Conservation (phyloP, 2,797 vertebrate genomes). For the Chelonia mydas region DNA sequence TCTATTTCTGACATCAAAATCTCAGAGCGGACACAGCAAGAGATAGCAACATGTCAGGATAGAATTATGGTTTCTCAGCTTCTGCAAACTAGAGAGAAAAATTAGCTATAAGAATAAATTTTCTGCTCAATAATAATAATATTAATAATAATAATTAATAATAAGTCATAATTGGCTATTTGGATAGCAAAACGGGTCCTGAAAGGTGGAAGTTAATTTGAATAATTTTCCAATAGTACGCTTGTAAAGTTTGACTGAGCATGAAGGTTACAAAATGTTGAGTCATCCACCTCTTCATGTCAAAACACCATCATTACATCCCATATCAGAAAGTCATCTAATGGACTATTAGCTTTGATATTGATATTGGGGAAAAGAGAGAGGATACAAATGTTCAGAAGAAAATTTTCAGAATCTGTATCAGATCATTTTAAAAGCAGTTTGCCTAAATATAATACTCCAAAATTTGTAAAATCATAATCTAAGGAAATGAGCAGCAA, state of each 20-base stretch:
- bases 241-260: slow-evolving; percentile 23
- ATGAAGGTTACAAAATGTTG: slow-evolving; percentile 14
- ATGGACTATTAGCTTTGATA: background rate
- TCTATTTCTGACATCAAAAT: background rate
- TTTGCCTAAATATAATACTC: background rate
- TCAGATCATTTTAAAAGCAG: background rate
- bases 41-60: background rate
- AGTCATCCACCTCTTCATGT: background rate
- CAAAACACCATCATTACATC: slow-evolving; percentile 19
- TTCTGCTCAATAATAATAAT: slow-evolving; percentile 1
- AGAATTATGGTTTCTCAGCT: background rate
- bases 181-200: slow-evolving; percentile 7
- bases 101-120: background rate
- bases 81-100: background rate
- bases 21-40: background rate
- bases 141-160: background rate
- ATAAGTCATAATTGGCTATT: background rate
- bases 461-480: background rate
- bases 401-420: background rate
- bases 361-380: background rate
- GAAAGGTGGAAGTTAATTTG: slow-evolving; percentile 36
- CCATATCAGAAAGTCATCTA: background rate
- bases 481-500: background rate
- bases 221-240: slow-evolving; percentile 35
- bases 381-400: background rate